Percentiles rank a stretch among this genome's conserved stretches.
Conservation (phyloP, 2,888 invertebrate species). For the Priapulus caudatus region DNA sequence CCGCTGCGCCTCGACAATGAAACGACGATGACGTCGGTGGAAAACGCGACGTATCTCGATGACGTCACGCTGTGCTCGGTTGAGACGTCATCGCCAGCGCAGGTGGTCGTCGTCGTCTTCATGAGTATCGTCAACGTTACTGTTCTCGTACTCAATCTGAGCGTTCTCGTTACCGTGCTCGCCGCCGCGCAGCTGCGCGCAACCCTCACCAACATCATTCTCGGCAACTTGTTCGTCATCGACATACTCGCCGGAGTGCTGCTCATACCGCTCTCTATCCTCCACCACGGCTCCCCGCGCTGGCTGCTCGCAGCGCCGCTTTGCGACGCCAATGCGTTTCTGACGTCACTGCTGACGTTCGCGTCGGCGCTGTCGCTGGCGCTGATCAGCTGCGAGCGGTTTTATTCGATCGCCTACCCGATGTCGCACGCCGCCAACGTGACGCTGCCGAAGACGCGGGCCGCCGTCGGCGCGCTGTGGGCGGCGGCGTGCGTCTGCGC, state of each 20-base stretch:
- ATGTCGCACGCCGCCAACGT: constrained; percentile 1
- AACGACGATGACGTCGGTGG: no score
- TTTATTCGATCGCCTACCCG: not conserved
- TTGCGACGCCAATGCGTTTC: not conserved
- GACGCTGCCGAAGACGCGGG: not conserved
- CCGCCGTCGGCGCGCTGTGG: not conserved
- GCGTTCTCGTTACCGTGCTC: not conserved
- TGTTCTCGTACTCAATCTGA: not conserved
- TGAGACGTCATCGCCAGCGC: no score
- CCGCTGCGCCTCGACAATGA: no score
- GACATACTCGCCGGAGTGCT: not conserved
- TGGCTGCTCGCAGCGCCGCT: not conserved
- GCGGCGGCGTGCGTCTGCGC: not conserved
- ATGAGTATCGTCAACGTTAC: not conserved
- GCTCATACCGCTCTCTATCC: not conserved
- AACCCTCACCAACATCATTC: not conserved
- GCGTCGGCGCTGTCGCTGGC: not conserved
- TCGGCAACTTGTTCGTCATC: not conserved
- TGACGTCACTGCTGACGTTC: not conserved
- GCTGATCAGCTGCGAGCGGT: not conserved
- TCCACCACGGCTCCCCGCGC: not conserved
- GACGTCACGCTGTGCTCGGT: no score
- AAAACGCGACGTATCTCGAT: no score
- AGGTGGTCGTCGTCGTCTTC: no score
- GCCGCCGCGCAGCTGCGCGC: not conserved